Evolutionary conservation across 2,113 vertebrate genomes (phyloP), one percentile per base, ranked within the genome.

Genomic region (Percina caprodes): DNA sequence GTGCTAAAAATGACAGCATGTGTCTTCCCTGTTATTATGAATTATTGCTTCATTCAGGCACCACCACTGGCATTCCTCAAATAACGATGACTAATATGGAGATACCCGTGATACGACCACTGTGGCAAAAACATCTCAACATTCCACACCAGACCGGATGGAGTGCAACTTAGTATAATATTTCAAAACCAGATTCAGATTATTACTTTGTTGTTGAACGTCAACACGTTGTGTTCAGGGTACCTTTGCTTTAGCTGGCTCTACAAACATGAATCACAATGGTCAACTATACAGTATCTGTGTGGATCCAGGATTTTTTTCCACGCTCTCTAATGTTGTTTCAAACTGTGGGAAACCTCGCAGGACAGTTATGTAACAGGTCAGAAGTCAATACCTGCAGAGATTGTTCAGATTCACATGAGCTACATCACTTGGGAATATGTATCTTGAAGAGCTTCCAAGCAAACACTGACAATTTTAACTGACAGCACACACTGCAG

Each of bases 351-450:
- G 80, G 62, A 65, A 46, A 46, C n/a, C 23, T 23, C 24, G 62
- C 26, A 24, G 16, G 42, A 65, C 5, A 65, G 14, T 46, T 24
- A 65, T 4, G 11, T 65, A 65, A 66, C 76, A 18, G 18, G 24
- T 58, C 72, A 30, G 65, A 62, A 60, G 72, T 79, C 14, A 45
- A 67, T 23, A 81, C 81, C 78, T 77, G 61, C 61, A 71, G 72
- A 45, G 70, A 87, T 6, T 18, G 30, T 33, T 55, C n/a, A 55
- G n/a, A 39, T 72, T 46, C 49, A 42, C 60, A 62, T 60, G 49
- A 92, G 86, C 83, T 83, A 21, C 73, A 77, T 35, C 26, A 23
- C 81, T 69, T 61, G 66, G 69, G 71, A 79, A 66, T 52, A 2
- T 13, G 58, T 55, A 48, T 45, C 39, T 77, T 18, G 30, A 74